phyloP scores from a whole-genome alignment of 2,888 invertebrate genomes.

The Eucriotettix oculatus region DNA sequence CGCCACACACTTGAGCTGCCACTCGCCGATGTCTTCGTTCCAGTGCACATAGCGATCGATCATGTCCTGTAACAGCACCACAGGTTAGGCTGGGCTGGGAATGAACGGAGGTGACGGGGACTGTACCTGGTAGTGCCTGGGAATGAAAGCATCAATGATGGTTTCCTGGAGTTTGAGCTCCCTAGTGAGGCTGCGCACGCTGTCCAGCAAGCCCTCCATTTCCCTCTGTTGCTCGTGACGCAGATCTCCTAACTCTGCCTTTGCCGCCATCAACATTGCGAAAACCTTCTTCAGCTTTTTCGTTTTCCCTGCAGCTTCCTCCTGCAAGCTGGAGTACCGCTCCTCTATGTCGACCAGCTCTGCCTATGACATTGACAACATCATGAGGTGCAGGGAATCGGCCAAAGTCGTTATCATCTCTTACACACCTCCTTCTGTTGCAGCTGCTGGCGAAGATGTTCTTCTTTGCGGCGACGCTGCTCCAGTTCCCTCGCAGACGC shows the following conservation, averaged over 20 bases:
- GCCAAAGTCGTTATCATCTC: too few species aligned
- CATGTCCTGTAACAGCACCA: slow-evolving; percentile 39
- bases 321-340: slow-evolving; percentile 84
- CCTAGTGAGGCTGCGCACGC: slow-evolving; percentile 72
- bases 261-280: slow-evolving; percentile 69
- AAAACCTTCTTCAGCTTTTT: slow-evolving; percentile 84
- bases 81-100: background rate
- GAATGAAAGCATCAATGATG: slow-evolving; percentile 85
- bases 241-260: slow-evolving; percentile 69
- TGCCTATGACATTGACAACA: slow-evolving; percentile 32
- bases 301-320: slow-evolving; percentile 83
- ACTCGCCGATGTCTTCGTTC: slow-evolving; percentile 98
- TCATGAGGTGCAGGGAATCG: too few species aligned
- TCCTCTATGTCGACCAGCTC: slow-evolving; percentile 89
- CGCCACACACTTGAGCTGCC: slow-evolving; percentile 94
- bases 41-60: slow-evolving; percentile 86
- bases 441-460: slow-evolving; percentile 61
- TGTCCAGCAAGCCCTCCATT: slow-evolving; percentile 90
- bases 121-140: slow-evolving; percentile 72
- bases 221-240: slow-evolving; percentile 92
- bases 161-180: slow-evolving; percentile 84
- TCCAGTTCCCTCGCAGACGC: slow-evolving; percentile 73
- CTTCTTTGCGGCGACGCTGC: slow-evolving; percentile 59
- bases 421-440: slow-evolving; percentile 61
- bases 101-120: background rate